These are phyloP conservation scores for Heteropelma amictum DNA, from an alignment of 2,888 invertebrate genomes.

Conservation along the genomic window DNA sequence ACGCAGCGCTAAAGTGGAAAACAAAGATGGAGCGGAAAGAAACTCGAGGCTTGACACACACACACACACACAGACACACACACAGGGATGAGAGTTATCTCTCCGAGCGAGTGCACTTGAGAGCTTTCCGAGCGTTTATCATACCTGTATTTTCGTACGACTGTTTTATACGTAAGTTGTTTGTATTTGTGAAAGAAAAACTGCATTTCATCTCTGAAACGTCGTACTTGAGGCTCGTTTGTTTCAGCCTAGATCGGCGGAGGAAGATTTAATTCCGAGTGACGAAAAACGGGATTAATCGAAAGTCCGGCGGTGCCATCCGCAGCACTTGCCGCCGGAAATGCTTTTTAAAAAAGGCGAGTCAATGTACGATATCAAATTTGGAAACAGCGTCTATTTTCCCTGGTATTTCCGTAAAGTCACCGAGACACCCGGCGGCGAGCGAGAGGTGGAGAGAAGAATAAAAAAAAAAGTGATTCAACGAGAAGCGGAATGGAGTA, in stretches of 20 bases:
- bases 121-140: too few species aligned
- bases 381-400: too few species aligned
- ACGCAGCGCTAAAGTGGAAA: slow-evolving; percentile 25
- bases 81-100: too few species aligned
- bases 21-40: too few species aligned
- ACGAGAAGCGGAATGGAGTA: slow-evolving; percentile 5
- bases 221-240: not conserved
- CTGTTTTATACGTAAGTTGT: not conserved
- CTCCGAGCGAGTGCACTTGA: too few species aligned
- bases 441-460: not conserved
- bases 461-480: not conserved
- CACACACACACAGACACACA: too few species aligned
- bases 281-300: too few species aligned
- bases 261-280: not conserved
- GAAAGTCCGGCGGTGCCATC: too few species aligned
- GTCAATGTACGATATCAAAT: too few species aligned
- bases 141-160: too few species aligned
- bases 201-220: slow-evolving; percentile 5
- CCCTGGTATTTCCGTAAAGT: too few species aligned
- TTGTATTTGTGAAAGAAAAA: not conserved
- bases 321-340: not conserved
- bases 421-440: not conserved
- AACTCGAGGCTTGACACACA: slow-evolving; percentile 21
- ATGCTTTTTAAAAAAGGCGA: too few species aligned
- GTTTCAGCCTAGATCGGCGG: not conserved